A percentile compares a stretch with the other conserved stretches of the same genome.
These are phyloP conservation scores for Drepanosiphum platanoidis DNA, from an alignment of 2,888 invertebrate genomes.

Conservation along the genomic window DNA sequence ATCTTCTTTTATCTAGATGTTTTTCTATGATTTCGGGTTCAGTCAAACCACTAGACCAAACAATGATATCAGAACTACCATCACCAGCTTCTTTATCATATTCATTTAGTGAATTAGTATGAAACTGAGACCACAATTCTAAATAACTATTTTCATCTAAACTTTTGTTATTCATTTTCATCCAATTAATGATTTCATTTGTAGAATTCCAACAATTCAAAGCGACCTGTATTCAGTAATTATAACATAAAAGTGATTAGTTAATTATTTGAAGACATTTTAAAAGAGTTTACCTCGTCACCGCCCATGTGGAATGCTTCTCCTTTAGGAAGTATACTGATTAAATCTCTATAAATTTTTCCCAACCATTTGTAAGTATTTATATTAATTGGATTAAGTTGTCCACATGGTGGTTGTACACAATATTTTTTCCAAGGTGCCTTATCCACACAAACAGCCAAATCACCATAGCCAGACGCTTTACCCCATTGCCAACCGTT, in stretches of 20 bases:
- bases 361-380: slow-evolving; percentile 76
- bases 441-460: slow-evolving; percentile 75
- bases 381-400: slow-evolving; percentile 81
- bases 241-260: not conserved
- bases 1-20: slow-evolving; percentile 66
- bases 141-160: slow-evolving; percentile 73
- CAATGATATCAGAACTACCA: slow-evolving; percentile 71
- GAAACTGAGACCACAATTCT: slow-evolving; percentile 80
- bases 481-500: slow-evolving; percentile 88
- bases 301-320: slow-evolving; percentile 83
- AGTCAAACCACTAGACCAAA: slow-evolving; percentile 86
- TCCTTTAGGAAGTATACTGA: slow-evolving; percentile 71
- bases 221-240: slow-evolving; percentile 70
- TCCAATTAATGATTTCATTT: slow-evolving; percentile 74
- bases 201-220: slow-evolving; percentile 82
- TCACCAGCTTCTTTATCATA: slow-evolving; percentile 72
- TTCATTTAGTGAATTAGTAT: slow-evolving; percentile 71
- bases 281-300: slow-evolving; percentile 70
- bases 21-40: slow-evolving; percentile 73
- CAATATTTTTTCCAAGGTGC: slow-evolving; percentile 79
- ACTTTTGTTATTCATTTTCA: slow-evolving; percentile 73
- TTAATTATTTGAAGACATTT: not conserved
- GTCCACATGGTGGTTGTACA: slow-evolving; percentile 86
- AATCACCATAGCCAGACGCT: slow-evolving; percentile 72
- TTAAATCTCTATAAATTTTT: slow-evolving; percentile 76